A percentile compares a stretch with the other conserved stretches of the same genome.
These are phyloP conservation scores for Lamprologus tigripictilis DNA, from an alignment of 2,113 vertebrate genomes.

Conservation along the genomic window DNA sequence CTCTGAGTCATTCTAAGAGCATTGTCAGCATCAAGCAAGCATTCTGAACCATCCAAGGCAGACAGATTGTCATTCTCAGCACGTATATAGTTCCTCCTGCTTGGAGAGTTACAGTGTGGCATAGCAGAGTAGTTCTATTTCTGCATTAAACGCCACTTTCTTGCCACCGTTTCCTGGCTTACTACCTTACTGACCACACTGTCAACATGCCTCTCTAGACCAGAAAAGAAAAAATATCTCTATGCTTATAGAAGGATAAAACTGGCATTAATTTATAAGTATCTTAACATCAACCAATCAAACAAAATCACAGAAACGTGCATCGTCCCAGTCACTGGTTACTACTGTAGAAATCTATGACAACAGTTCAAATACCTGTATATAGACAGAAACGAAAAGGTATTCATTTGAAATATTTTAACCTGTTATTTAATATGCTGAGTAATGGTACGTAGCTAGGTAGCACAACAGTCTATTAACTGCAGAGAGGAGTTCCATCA, in stretches of 20 bases:
- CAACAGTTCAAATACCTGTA: neutral
- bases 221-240: neutral
- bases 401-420: neutral
- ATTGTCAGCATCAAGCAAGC: conserved; percentile 15
- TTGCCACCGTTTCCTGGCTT: neutral
- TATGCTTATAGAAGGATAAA: neutral
- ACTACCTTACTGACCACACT: neutral
- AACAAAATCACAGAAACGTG: neutral
- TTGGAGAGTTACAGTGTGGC: neutral
- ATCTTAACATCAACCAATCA: neutral
- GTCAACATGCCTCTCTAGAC: neutral
- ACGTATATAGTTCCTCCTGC: neutral
- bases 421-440: neutral
- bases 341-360: neutral
- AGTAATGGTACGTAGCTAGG: neutral
- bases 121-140: neutral
- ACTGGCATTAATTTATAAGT: neutral
- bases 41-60: neutral
- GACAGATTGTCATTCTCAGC: neutral
- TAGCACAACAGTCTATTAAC: neutral
- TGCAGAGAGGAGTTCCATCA: neutral
- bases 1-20: neutral
- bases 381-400: neutral
- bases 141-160: neutral
- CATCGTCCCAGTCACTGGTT: neutral